Conservation (phyloP, 2,113 vertebrate genomes). For the Nesogale talazaci region DNA sequence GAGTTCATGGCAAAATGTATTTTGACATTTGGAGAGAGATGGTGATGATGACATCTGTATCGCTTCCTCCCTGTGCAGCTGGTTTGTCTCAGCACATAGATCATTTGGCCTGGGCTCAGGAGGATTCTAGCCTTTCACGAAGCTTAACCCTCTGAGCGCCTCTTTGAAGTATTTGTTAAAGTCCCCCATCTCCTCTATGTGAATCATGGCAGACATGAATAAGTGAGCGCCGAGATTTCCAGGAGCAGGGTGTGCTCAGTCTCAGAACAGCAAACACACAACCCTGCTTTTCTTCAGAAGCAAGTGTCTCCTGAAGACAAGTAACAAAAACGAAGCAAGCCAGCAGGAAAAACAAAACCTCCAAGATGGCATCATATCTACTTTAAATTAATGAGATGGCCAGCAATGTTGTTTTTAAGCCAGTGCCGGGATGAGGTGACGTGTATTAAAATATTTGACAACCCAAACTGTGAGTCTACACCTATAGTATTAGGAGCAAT, state of each 20-base stretch:
- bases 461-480: slow-evolving; percentile 9
- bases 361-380: slow-evolving; percentile 8
- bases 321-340: slow-evolving; percentile 10
- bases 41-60: slow-evolving; percentile 27
- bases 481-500: neutral
- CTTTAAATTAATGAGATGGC: slow-evolving; percentile 31
- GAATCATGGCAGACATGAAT: neutral
- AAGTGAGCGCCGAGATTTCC: neutral
- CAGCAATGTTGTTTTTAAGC: slow-evolving; percentile 33
- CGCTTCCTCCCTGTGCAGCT: neutral
- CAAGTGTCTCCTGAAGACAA: neutral
- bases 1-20: slow-evolving; percentile 10
- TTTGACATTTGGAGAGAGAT: slow-evolving; percentile 33
- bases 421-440: neutral
- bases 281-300: neutral
- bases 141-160: slow-evolving; percentile 14
- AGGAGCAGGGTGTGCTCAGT: neutral
- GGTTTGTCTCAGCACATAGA: neutral
- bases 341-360: neutral
- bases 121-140: slow-evolving; percentile 30
- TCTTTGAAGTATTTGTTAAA: neutral
- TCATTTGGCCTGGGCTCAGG: neutral
- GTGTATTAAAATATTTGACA: neutral
- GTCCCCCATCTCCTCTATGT: neutral
- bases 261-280: neutral